phyloP scores from a whole-genome alignment of 1,140 invertebrate genomes.

The Philaenus spumarius region DNA sequence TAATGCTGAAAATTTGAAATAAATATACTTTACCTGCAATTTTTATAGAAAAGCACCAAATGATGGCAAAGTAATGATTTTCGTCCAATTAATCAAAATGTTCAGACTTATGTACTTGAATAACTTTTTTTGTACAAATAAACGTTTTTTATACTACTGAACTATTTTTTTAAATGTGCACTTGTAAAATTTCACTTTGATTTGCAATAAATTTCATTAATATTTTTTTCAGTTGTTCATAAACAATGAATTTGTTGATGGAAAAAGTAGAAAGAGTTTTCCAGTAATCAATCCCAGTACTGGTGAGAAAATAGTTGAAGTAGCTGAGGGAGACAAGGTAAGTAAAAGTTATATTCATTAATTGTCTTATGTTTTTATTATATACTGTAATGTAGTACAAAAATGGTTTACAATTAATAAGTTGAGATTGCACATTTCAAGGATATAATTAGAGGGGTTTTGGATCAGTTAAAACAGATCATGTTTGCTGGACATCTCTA shows the following conservation, averaged over 20 bases:
- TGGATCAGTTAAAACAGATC: too few species aligned
- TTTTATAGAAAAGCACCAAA: not conserved
- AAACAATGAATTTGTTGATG: conserved; percentile 86
- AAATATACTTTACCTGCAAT: too few species aligned
- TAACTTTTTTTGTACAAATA: not conserved
- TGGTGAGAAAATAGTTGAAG: conserved; percentile 65
- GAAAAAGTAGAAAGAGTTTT: conserved; percentile 63
- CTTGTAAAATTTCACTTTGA: not conserved
- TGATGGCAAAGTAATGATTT: not conserved
- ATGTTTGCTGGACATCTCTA: too few species aligned
- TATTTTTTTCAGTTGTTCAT: conserved; percentile 71
- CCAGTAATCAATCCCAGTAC: conserved; percentile 72
- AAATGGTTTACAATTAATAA: too few species aligned
- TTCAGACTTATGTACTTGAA: not conserved
- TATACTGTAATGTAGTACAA: too few species aligned
- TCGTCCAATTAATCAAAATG: not conserved
- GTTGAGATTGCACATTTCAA: too few species aligned
- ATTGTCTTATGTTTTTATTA: too few species aligned
- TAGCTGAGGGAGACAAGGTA: conserved; percentile 77
- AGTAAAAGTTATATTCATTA: too few species aligned
- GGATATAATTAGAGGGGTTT: too few species aligned
- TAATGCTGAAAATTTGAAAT: too few species aligned
- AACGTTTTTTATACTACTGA: not conserved
- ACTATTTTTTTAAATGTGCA: not conserved
- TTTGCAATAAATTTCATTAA: not conserved